Base-by-base conservation (phyloP, 2,113 vertebrate genomes). In the Polyodon spathula region DNA sequence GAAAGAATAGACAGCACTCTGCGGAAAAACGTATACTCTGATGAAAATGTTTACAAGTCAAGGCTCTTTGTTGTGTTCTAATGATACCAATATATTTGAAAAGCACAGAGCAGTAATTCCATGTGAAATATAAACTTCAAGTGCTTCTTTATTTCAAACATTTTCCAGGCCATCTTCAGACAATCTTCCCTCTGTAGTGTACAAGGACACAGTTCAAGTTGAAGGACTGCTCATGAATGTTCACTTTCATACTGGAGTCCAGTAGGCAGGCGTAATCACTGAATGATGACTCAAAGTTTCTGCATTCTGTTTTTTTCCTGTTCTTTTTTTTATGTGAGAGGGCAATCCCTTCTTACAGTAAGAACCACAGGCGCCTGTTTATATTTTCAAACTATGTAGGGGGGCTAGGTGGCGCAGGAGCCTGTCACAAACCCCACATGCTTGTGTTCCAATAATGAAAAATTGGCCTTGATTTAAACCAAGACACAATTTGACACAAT, bases 121-220 rank as follows among this genome's bases (percentile, higher is more conserved):
- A 73, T 40, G 40, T 76, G 63, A 74, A 63, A 69, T 71, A 77
- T 64, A 57, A 68, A 67, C 74, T 80, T 73, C 67, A 68, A 74
- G 56, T 61, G 72, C 73, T 66, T 66, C 64, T 80, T 75, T 80
- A 79, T 79, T 73, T 71, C 78, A 81, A 87, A 89, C 88, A 88
- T 75, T 93, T 92, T 90, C 89, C 87, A 88, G 74, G 82, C 80
- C 85, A 87, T 87, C 85, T 82, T 72, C 2, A 58, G 66, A 90
- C 90, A 93, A 81, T 86, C 77, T 81, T 62, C 61, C 78, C 58
- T 79, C 88, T 93, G 90, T 92, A 73, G 70, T 8, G 16, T 66
- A 58, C 4, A 56, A 80, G 78, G 60, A 69, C 75, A 42, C 12
- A 68, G 62, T 61, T 73, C 72, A 63, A 74, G 72, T 70, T 65